Conservation (phyloP, 2,797 vertebrate genomes). For the Trachurus trachurus region DNA sequence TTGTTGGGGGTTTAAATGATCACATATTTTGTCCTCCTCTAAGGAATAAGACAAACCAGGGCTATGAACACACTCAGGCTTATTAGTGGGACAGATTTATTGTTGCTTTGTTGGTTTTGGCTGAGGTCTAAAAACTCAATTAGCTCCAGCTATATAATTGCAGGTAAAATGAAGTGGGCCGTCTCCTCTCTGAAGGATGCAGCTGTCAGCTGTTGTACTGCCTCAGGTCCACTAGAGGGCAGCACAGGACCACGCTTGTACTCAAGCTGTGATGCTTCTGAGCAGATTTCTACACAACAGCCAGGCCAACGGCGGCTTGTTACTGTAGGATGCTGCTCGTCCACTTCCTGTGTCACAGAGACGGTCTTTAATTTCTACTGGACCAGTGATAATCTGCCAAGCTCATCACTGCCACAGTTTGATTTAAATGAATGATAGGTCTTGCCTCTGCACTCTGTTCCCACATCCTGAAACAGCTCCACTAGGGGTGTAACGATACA, state of each 20-base stretch:
- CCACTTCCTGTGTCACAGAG: not conserved
- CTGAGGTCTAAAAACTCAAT: not conserved
- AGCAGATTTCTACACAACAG: not conserved
- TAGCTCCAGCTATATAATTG: not conserved
- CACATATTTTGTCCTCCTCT: not conserved
- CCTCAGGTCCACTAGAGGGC: slow-evolving; percentile 73
- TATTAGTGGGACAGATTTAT: not conserved
- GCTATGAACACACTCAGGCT: not conserved
- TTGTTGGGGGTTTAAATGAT: not conserved
- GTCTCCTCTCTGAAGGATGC: not conserved
- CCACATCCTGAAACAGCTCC: slow-evolving; percentile 7
- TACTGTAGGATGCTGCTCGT: not conserved
- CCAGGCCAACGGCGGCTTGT: not conserved
- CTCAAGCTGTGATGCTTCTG: not conserved
- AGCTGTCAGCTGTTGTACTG: slow-evolving; percentile 42
- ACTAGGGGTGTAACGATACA: too few species aligned
- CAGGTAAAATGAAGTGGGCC: not conserved
- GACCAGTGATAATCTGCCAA: not conserved
- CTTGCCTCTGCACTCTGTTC: slow-evolving; percentile 2
- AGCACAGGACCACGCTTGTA: slow-evolving; percentile 32
- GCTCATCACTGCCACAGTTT: not conserved
- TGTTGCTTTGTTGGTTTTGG: not conserved
- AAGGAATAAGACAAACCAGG: not conserved
- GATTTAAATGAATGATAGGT: not conserved
- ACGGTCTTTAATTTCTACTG: too few species aligned